Base-by-base conservation (phyloP, 2,113 vertebrate genomes). In the Propithecus coquereli region DNA sequence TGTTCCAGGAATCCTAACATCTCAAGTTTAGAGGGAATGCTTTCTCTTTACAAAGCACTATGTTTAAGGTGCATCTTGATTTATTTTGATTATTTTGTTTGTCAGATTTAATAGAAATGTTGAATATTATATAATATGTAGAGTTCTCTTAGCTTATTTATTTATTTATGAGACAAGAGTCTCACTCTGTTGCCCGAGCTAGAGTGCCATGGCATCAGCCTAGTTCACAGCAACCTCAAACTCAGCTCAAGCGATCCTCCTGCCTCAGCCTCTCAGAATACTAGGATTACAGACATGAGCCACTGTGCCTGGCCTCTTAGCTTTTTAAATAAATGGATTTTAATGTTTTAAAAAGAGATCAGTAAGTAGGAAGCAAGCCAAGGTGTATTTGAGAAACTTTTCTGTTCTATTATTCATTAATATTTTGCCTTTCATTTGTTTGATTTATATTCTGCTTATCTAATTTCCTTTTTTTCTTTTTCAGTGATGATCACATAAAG, bases 401-500 rank as follows among this genome's bases (percentile, higher is more conserved):
- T 65, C 1, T 80, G 3, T n/a, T 94, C 3, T 90, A 7, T 84
- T 93, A 77, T n/a, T 97, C 17, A 30, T 23, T 88, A 57, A 37
- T 92, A 68, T 86, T 97, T 95, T 96, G 23, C 27, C 17, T 68
- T 59, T 96, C 32, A 27, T 47, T 5, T 93, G 8, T 90, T 37
- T 5, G 83, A 3, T 97, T 97, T 80, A 76, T 76, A 57, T 91
- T 63, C 59, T 95, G 23, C 65, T 81, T 87, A 34, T 47, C 50
- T 89, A 57, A 90, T 27, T 97, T 92, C 87, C 11, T 95, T 81
- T 97, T 96, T 94, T 93, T 73, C 80, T 91, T 10, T 97, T 97
- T 84, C 97, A 99, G 99, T 94, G 99, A 99, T 93, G 99, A 99
- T 98, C 99, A 99, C 73, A 99, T 99, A 94, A 99, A 99, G 97